Percentiles rank a stretch among this genome's conserved stretches.
Conservation (phyloP, 2,888 invertebrate genomes). For the Rotaria sp. region DNA sequence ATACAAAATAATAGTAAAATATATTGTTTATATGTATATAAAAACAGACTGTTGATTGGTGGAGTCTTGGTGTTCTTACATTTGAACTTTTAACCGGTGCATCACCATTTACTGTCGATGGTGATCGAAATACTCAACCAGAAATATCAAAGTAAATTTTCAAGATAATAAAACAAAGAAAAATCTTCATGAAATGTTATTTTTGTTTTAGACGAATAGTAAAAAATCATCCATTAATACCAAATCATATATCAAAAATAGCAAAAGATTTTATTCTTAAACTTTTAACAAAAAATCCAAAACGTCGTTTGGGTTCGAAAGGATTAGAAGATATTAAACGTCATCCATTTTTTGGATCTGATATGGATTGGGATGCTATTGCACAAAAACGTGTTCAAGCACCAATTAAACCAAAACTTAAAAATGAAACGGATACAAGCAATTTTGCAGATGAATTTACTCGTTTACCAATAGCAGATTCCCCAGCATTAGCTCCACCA, state of each 20-base stretch:
- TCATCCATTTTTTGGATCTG: constrained; percentile 71
- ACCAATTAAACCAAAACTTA: constrained; percentile 79
- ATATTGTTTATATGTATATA: background rate
- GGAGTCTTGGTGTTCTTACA: constrained; percentile 90
- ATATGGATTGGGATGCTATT: constrained; percentile 74
- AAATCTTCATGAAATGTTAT: background rate
- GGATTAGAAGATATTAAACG: constrained; percentile 82
- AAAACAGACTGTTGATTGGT: constrained; percentile 84
- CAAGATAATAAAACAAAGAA: no score
- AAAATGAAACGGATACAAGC: constrained; percentile 78
- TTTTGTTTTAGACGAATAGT: constrained; percentile 66
- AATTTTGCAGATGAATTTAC: constrained; percentile 97
- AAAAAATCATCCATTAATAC: constrained; percentile 79
- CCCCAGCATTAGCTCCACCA: constrained; percentile 74
- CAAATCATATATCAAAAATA: constrained; percentile 68
- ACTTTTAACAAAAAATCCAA: constrained; percentile 80
- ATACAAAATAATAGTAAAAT: no score
- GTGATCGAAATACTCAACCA: constrained; percentile 82
- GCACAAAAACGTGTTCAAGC: constrained; percentile 71
- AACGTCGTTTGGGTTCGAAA: constrained; percentile 70
- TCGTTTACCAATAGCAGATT: constrained; percentile 78
- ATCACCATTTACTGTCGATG: constrained; percentile 83
- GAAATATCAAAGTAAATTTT: constrained; percentile 71
- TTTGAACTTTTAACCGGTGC: constrained; percentile 92
- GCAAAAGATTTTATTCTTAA: constrained; percentile 72